Percentiles rank a stretch among this genome's conserved stretches.
Conservation (phyloP, 30 jellyfish, hydroid and myxozoan species). For the Nemopilema nomurai region DNA sequence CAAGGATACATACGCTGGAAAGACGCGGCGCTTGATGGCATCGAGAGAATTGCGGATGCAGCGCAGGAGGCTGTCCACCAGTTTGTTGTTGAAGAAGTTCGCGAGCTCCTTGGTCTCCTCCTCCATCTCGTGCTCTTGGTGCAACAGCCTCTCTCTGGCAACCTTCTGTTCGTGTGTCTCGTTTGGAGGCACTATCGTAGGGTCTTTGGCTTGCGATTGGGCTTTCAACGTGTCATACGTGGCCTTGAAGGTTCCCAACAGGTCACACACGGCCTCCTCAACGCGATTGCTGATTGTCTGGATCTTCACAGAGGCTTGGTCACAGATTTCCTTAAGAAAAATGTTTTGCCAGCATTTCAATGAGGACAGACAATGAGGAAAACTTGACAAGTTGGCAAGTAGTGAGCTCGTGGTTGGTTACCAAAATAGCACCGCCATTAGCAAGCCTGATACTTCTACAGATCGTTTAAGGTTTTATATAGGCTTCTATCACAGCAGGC, state of each 20-base stretch:
- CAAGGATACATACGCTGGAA: constrained; percentile 80
- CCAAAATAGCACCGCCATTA: too few relatives aligned
- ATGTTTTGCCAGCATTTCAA: too few relatives aligned
- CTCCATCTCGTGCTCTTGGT: constrained; percentile 73
- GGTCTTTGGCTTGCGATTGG: constrained; percentile 42
- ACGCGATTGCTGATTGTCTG: constrained; percentile 72
- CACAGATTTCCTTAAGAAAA: constrained; percentile 63
- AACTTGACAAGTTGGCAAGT: too few relatives aligned
- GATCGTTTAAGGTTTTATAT: too few relatives aligned
- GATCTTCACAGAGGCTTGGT: constrained; percentile 57
- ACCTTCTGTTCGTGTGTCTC: constrained; percentile 78
- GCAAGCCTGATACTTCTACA: too few relatives aligned
- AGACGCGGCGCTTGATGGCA: constrained; percentile 80
- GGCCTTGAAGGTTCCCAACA: constrained; percentile 43
- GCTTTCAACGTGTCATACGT: constrained; percentile 53
- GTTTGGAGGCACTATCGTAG: constrained; percentile 25
- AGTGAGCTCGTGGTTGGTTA: too few relatives aligned
- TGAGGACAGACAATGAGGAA: too few relatives aligned
- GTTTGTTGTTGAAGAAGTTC: constrained; percentile 63
- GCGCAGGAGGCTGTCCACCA: constrained; percentile 81
- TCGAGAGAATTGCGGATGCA: constrained; percentile 89
- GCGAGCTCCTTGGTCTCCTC: constrained; percentile 88
- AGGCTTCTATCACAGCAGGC: too few relatives aligned
- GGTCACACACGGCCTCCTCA: constrained; percentile 85
- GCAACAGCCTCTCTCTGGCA: constrained; percentile 57